Conservation (phyloP, 2,797 vertebrate species). For the Pipistrellus pipistrellus region DNA sequence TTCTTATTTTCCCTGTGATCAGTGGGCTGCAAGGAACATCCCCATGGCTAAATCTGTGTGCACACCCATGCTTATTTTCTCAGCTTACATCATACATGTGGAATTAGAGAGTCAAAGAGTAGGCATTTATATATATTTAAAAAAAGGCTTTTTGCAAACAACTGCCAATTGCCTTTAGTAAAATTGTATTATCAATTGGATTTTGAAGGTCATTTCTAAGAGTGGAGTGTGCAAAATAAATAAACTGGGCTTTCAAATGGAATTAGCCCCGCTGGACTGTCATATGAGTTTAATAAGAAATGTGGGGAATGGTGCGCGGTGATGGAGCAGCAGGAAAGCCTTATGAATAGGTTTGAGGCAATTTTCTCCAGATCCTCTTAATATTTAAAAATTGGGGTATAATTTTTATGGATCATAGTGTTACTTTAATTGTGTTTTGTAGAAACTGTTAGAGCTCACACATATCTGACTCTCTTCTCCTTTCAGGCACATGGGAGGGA, state of each 20-base stretch:
- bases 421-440: conserved; percentile 15
- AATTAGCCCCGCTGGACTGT: conserved; percentile 64
- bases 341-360: background rate
- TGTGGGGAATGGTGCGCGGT: background rate
- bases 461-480: background rate
- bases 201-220: conserved; percentile 77
- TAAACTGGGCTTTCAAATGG: conserved; percentile 77
- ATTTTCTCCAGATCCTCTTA: conserved; percentile 47
- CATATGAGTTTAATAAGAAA: conserved; percentile 42
- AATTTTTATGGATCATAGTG: conserved; percentile 8
- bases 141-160: conserved; percentile 59
- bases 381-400: conserved; percentile 23
- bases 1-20: conserved; percentile 48
- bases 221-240: conserved; percentile 61
- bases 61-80: background rate
- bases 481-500: background rate
- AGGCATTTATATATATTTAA: background rate
- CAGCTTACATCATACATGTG: conserved; percentile 53
- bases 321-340: background rate
- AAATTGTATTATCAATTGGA: conserved; percentile 50
- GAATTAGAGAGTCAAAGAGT: conserved; percentile 43
- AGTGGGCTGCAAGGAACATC: background rate
- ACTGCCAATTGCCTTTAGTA: conserved; percentile 54
- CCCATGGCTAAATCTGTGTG: conserved; percentile 16
- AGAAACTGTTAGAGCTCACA: background rate